These are phyloP conservation scores for Hirtodrosophila cameraria DNA, from an alignment of 2,888 invertebrate genomes.

Conservation along the genomic window DNA sequence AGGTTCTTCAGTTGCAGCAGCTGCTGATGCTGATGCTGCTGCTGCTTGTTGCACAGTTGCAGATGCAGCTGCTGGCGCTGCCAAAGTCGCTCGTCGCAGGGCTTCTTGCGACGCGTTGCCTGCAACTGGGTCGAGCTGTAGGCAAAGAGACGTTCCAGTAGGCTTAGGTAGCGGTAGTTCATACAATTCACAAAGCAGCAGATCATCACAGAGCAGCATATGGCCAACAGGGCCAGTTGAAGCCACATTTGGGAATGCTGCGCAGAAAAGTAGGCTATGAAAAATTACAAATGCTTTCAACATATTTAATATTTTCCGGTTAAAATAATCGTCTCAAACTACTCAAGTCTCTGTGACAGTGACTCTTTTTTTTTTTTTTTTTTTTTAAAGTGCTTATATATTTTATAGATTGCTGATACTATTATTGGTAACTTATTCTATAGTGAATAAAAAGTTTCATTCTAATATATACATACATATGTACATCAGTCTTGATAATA, in stretches of 20 bases:
- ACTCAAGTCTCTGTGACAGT: too few relatives aligned
- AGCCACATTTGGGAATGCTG: slow-evolving; percentile 14
- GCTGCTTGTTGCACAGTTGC: not conserved
- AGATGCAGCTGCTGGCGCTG: not conserved
- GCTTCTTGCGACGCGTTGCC: not conserved
- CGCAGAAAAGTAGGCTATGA: not conserved
- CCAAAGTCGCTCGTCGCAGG: not conserved
- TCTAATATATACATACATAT: too few relatives aligned
- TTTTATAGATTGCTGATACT: too few relatives aligned
- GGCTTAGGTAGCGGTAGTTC: slow-evolving; percentile 20
- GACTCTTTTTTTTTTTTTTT: too few relatives aligned
- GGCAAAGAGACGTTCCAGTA: slow-evolving; percentile 42
- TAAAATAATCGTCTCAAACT: too few relatives aligned
- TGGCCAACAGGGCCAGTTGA: not conserved
- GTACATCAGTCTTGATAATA: too few relatives aligned
- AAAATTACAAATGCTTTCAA: not conserved
- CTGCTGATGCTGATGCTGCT: not conserved
- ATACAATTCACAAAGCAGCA: slow-evolving; percentile 9
- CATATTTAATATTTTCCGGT: too few relatives aligned
- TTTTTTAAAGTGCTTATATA: too few relatives aligned
- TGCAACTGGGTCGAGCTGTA: slow-evolving; percentile 35
- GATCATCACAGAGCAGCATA: slow-evolving; percentile 8
- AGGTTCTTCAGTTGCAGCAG: not conserved
- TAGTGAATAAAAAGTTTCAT: too few relatives aligned
- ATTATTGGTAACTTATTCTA: too few relatives aligned